Conservation (phyloP, 2,113 vertebrate species). For the Ctenomys sociabilis region DNA sequence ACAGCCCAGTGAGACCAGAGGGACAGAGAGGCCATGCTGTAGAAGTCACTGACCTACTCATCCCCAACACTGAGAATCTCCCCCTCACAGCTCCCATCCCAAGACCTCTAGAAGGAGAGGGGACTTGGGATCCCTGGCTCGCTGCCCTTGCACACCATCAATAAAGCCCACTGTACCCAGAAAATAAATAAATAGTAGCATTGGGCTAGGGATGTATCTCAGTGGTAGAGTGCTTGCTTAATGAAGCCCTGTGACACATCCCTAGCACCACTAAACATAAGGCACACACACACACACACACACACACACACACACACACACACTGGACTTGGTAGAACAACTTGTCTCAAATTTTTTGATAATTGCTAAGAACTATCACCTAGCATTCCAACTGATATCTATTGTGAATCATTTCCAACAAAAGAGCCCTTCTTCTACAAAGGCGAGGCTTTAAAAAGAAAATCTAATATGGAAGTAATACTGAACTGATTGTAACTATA, state of each 20-base stretch:
- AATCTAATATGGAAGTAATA: neutral
- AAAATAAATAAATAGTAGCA: neutral
- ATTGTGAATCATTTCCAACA: conserved; percentile 18
- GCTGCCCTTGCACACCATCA: too few species aligned
- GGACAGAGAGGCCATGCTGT: too few species aligned
- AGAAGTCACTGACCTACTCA: too few species aligned
- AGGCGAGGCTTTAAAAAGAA: neutral
- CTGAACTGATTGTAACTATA: neutral
- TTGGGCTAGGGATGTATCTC: neutral
- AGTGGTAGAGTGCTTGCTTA: neutral
- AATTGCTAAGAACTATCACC: neutral
- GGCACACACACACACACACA: neutral
- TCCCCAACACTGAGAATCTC: too few species aligned
- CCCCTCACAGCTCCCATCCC: too few species aligned
- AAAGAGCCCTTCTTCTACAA: neutral
- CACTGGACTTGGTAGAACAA: neutral
- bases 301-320: neutral
- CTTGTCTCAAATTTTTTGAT: neutral
- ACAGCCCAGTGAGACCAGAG: too few species aligned
- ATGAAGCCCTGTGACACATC: neutral
- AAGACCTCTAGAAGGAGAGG: too few species aligned
- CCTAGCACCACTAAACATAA: neutral
- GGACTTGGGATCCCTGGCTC: too few species aligned
- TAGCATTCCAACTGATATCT: neutral
- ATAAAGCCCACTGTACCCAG: too few species aligned